phyloP scores from a whole-genome alignment of 2,113 vertebrate species.

The Syrrhaptes paradoxus region DNA sequence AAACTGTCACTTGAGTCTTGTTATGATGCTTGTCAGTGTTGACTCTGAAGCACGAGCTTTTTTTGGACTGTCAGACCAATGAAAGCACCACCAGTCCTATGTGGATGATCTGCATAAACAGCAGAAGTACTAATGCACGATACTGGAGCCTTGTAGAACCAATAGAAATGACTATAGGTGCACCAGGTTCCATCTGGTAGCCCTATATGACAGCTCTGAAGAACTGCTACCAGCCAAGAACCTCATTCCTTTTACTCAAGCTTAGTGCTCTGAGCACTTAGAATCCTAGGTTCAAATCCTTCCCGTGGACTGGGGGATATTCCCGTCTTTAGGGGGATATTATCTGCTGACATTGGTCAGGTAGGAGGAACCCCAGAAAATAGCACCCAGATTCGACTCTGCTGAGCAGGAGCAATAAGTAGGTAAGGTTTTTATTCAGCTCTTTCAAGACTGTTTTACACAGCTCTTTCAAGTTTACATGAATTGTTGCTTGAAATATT shows the following conservation, averaged over 20 bases:
- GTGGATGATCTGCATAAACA: neutral
- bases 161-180: neutral
- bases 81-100: neutral
- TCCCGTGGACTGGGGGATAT: fast-evolving
- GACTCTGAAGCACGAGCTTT: neutral
- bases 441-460: neutral
- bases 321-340: neutral
- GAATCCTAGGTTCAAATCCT: neutral
- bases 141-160: neutral
- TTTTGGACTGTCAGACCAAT: neutral
- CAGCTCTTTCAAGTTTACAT: neutral
- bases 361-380: neutral
- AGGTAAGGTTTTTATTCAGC: neutral
- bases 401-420: neutral
- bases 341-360: neutral
- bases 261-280: neutral
- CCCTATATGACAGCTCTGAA: neutral
- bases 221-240: neutral
- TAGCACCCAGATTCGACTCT: neutral
- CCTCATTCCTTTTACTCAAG: neutral
- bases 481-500: neutral
- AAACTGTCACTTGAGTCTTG: neutral
- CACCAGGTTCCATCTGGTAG: neutral
- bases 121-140: neutral
- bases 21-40: neutral